Evolutionary conservation across 2,888 invertebrate species (phyloP), one percentile per base, ranked within the genome.

Genomic region (Catocala fraxini): DNA sequence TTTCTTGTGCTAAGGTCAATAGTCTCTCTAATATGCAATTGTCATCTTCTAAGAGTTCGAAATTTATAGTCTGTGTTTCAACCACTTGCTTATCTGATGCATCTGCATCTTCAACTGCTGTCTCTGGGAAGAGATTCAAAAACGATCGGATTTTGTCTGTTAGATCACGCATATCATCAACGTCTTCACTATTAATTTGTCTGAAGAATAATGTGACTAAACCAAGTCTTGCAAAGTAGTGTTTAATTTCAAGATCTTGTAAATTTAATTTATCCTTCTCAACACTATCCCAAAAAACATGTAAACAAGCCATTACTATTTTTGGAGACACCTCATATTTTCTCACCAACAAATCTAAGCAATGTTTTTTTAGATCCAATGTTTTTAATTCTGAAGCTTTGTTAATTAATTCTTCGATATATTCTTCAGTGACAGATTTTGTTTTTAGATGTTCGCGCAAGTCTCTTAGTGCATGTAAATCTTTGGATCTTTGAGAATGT

Each of bases 401-500:
- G 66, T 93, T 93, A 0, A 94, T 81, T 13, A 96, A 91, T 83
- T 96, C 95, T 5, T 88, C 87, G 45, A 92, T 85, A 67, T 95
- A 88, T 71, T 92, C 94, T 25, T 95, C 95, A 1, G 91, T 82
- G 13, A 94, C 85, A 11, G 95, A 90, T 46, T 94, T 93, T 54
- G 95, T 95, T 80, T 96, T 96, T 12, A 97, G 86, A 66, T 95
- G 94, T 46, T 95, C 95, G 65, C 97, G 96, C 34, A 97, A 88
- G 73, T 97, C 97, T 81, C 97, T 96, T 64, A 98, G 94, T 51
- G 98, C 93, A 89, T 99, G 98, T 57, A 98, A 95, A 88, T 99
- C 99, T 75, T 98, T 96, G 0, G 98, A 97, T 78, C 97, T 96
- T 77, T 97, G 97, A 62, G 97, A 98, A 88, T 97, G 97, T 84